Evolutionary conservation across 2,113 vertebrate genomes (phyloP).

Genomic region (Sapajus apella): DNA sequence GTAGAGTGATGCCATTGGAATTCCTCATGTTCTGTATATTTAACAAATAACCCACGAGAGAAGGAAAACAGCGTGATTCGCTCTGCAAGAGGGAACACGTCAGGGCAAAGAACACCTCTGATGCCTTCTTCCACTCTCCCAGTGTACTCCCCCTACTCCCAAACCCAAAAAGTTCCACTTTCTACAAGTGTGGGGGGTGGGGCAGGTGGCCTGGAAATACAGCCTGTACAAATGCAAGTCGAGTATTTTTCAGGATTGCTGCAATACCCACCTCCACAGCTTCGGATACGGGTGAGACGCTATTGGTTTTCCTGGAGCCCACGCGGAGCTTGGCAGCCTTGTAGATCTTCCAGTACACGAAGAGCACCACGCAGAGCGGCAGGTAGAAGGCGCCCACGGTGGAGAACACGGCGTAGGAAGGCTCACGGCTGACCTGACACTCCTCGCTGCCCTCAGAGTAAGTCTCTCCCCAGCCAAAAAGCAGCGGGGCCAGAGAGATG

Average conservation of each 20-base stretch:
- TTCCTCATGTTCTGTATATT: background rate
- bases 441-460: slow-evolving; percentile 89
- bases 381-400: slow-evolving; percentile 97
- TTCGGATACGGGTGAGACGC: slow-evolving; percentile 91
- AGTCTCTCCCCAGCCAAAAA: slow-evolving; percentile 96
- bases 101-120: background rate
- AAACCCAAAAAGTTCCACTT: background rate
- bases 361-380: slow-evolving; percentile 95
- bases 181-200: too few species aligned
- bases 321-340: slow-evolving; percentile 95
- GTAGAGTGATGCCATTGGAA: background rate
- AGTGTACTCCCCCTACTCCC: background rate
- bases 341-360: slow-evolving; percentile 99
- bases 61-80: rapidly evolving
- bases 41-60: background rate
- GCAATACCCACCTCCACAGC: slow-evolving; percentile 86
- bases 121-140: background rate
- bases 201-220: background rate
- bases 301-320: slow-evolving; percentile 91
- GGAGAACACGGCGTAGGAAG: slow-evolving; percentile 96
- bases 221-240: background rate
- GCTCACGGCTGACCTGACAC: slow-evolving; percentile 96
- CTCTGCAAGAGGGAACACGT: background rate
- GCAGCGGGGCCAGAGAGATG: slow-evolving; percentile 93
- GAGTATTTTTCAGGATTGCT: background rate